Evolutionary conservation across 2,797 vertebrate genomes (phyloP), one percentile per base, ranked within the genome.

Genomic region (Strix occidentalis): DNA sequence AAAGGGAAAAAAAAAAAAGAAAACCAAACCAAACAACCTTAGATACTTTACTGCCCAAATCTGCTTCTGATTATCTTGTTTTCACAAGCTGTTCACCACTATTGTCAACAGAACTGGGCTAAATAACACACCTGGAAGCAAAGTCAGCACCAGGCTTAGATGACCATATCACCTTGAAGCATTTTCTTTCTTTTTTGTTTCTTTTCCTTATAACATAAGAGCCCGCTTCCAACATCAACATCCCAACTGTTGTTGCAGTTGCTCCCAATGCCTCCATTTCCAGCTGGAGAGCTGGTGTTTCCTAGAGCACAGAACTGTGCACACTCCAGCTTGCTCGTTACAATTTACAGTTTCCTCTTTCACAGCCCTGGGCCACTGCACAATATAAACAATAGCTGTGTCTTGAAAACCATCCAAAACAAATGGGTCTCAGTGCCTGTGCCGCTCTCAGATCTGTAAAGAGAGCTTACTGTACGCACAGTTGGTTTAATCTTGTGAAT

Each of bases 401-500:
- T 56, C 95, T 96, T 97, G 93, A 97, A 96, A 96, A 89, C 50
- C 29, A 35, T 95, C 89, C 76, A 93, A 93, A 95, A 90, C 48
- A 95, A 97, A 96, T 31, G 43, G 88, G 65, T 95, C 79, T 96
- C 2, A 0, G 77, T 96, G 92, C 84, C 84, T 87, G 51, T 41
- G 76, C 58, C 95, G 25, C 76, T 96, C 91, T 94, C 68, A 95
- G 46, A 93, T 95, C 87, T 66, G 77, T 94, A 88, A 95, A 94
- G 70, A 87, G n/a, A 69, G 15, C 64, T 94, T 50, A 80, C 29
- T 94, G 84, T 83, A 93, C 29, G 79, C 79, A 96, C 71, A 93
- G 81, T 90, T 93, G 75, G 83, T 97, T 97, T 96, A 95, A 93
- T 85, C 95, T 95, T 86, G 83, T 96, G 82, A 87, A 89, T 95